These are phyloP conservation scores for Oenanthe oenanthe DNA, from an alignment of 2,113 vertebrate genomes.

Conservation along the genomic window DNA sequence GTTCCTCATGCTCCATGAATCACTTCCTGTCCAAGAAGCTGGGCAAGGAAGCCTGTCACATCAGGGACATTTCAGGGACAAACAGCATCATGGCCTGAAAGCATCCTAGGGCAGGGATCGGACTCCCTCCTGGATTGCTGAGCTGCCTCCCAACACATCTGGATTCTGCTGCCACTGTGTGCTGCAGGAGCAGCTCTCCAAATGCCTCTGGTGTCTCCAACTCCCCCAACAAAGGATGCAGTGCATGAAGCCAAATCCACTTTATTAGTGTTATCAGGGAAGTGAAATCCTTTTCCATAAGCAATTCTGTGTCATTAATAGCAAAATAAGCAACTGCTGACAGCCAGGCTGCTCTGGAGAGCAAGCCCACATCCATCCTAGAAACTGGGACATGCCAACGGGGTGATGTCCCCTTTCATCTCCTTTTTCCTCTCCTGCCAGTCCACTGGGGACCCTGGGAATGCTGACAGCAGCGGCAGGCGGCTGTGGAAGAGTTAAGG, in stretches of 20 bases:
- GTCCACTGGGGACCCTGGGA: background rate
- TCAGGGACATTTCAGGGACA: background rate
- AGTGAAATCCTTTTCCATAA: background rate
- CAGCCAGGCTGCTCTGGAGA: background rate
- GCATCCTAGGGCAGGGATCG: rapidly evolving
- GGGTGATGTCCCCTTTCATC: background rate
- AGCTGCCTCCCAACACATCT: background rate
- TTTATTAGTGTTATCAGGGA: background rate
- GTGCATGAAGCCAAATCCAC: background rate
- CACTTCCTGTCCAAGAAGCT: background rate
- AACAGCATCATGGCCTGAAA: rapidly evolving
- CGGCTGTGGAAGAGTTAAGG: slow-evolving; percentile 26
- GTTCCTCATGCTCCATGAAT: background rate
- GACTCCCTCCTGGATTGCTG: background rate
- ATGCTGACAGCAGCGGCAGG: rapidly evolving
- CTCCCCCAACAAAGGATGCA: background rate
- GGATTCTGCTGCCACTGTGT: background rate
- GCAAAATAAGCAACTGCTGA: background rate
- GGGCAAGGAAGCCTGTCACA: background rate
- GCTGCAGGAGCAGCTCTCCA: background rate
- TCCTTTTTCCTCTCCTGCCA: background rate
- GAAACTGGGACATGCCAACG: background rate
- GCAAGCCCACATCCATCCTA: background rate
- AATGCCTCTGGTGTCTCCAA: background rate
- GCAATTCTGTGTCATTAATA: background rate